Evolutionary conservation across 2,797 vertebrate species (phyloP).

Genomic region (Psittacula derbiana): DNA sequence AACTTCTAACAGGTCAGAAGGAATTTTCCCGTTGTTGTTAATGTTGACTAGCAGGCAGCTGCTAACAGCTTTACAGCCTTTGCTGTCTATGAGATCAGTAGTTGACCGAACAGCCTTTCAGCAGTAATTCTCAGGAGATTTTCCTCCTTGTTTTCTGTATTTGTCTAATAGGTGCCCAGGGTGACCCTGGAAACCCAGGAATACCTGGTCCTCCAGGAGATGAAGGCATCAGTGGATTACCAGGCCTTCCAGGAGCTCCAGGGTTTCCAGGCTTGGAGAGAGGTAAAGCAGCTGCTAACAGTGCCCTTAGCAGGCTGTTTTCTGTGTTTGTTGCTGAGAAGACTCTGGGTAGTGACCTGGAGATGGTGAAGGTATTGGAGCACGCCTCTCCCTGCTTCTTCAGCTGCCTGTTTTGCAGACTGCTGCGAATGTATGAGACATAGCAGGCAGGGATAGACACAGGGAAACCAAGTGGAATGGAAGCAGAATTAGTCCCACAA

Average conservation of each 20-base stretch:
- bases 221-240: slow-evolving; percentile 65
- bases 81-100: not conserved
- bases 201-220: slow-evolving; percentile 77
- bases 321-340: not conserved
- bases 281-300: slow-evolving; percentile 56
- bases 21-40: not conserved
- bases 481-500: not conserved
- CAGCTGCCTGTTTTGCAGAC: not conserved
- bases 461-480: not conserved
- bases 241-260: slow-evolving; percentile 69
- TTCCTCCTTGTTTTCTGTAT: not conserved
- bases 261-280: slow-evolving; percentile 63
- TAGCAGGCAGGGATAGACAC: not conserved
- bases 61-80: not conserved
- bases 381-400: not conserved
- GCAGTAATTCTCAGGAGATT: not conserved
- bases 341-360: not conserved
- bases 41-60: not conserved
- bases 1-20: not conserved
- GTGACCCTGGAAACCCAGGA: slow-evolving; percentile 81
- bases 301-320: not conserved
- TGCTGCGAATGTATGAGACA: not conserved
- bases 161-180: slow-evolving; percentile 76
- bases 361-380: not conserved
- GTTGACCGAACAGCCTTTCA: not conserved